Percentiles rank a stretch among this genome's conserved stretches.
Conservation (phyloP, 1,140 invertebrate species). For the Atopsyche davidsoni region DNA sequence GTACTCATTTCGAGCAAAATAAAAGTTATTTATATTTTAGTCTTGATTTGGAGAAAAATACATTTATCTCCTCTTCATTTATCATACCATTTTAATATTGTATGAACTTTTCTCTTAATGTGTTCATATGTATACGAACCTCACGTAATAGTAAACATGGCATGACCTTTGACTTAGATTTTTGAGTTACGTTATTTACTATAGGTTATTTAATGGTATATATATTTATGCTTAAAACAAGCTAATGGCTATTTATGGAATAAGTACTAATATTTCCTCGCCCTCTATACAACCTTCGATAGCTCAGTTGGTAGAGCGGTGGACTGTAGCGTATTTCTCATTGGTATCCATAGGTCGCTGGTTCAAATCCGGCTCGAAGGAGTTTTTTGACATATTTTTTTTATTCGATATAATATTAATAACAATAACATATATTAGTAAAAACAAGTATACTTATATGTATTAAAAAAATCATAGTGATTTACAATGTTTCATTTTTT, state of each 20-base stretch:
- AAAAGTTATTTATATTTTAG: too few relatives aligned
- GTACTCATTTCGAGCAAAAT: too few relatives aligned
- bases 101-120: too few relatives aligned
- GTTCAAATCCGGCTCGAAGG: constrained; percentile 66
- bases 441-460: too few relatives aligned
- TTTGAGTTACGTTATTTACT: too few relatives aligned
- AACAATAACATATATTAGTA: not conserved
- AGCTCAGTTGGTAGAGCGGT: constrained; percentile 86
- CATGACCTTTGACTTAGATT: too few relatives aligned
- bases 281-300: constrained; percentile 55
- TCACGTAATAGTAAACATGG: not conserved
- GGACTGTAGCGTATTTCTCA: constrained; percentile 60
- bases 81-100: too few relatives aligned
- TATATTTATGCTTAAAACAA: not conserved
- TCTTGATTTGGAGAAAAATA: too few relatives aligned
- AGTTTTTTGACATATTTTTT: constrained; percentile 35
- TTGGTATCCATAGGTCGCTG: constrained; percentile 61
- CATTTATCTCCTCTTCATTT: too few relatives aligned
- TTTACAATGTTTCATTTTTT: too few relatives aligned
- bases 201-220: not conserved
- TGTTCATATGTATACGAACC: not conserved
- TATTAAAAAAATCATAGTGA: too few relatives aligned
- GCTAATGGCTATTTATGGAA: not conserved
- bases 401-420: not conserved
- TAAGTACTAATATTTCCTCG: not conserved